Conservation (phyloP, 2,113 vertebrate genomes). For the Pseudonaja textilis region DNA sequence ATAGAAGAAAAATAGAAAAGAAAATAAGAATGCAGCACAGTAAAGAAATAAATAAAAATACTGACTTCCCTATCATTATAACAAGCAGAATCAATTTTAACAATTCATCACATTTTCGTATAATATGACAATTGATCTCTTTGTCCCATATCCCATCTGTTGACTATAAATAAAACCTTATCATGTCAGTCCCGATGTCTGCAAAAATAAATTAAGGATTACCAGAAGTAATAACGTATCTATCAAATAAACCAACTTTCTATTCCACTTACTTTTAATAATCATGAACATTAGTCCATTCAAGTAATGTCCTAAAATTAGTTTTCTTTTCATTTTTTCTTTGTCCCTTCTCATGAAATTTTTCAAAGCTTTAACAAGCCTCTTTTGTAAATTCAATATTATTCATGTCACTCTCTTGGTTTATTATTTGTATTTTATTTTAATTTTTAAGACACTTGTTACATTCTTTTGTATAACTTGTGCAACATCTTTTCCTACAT, state of each 20-base stretch:
- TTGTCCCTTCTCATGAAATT: background rate
- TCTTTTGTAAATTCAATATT: background rate
- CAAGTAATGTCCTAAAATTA: background rate
- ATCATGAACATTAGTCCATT: background rate
- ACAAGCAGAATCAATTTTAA: background rate
- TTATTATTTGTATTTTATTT: background rate
- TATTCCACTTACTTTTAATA: background rate
- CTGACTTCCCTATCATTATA: background rate
- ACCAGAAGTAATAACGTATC: background rate
- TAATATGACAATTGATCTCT: background rate
- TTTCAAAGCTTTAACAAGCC: background rate
- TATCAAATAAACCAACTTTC: background rate
- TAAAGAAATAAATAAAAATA: background rate
- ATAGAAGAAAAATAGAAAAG: background rate
- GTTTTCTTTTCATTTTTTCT: background rate
- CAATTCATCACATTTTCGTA: background rate
- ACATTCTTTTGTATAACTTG: background rate
- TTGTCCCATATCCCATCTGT: background rate
- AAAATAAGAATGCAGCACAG: background rate
- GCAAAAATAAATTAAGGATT: background rate
- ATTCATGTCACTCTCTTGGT: background rate
- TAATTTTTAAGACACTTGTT: background rate
- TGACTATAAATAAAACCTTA: background rate
- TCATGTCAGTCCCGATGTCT: background rate
- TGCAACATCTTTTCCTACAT: too few relatives aligned